Evolutionary conservation across 2,113 vertebrate genomes (phyloP), one percentile per base, ranked within the genome.

Genomic region (Neomonachus schauinslandi): DNA sequence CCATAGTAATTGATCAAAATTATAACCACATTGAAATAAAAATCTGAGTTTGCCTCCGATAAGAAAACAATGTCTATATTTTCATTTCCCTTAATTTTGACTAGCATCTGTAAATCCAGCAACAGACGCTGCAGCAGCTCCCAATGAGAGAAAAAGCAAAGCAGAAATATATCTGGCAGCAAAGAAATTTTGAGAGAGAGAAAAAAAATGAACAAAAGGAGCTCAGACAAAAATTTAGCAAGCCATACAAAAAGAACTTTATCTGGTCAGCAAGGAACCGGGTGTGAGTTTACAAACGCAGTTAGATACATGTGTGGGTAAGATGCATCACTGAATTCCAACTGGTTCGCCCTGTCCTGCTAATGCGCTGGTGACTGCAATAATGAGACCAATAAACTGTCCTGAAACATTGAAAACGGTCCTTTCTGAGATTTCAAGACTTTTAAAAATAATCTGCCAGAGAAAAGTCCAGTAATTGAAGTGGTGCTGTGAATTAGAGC

Each of bases 251-350:
- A 95, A 96, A 94, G 82, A 91, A 96, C 89, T 97, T 96, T 83
- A 55, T 67, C 76, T 24, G 82, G 69, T 95, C 89, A 94, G 96
- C 96, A 96, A 98, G 77, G 89, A 81, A 76, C 83, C 69, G 67
- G 95, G 14, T 83, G 95, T 51, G 94, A 12, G 5, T 89, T 96
- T 88, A 91, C 87, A 97, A 97, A 95, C 94, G 96, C 94, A 98
- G 98, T 97, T 92, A 97, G 97, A 98, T 95, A 55, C 16, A 77
- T 57, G 89, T 49, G n/a, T 96, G 97, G 97, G 98, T 96, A 88
- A 97, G 90, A 97, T 8, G 9, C 36, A 59, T 28, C 65, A 74
- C 86, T 95, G 97, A 98, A 98, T 97, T 51, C 49, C 97, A 98
- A 98, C 94, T 96, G 94, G 97, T 96, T 94, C 71, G 69, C 57